phyloP scores from a whole-genome alignment of 2,113 vertebrate species.

The Sceloporus tristichus region DNA sequence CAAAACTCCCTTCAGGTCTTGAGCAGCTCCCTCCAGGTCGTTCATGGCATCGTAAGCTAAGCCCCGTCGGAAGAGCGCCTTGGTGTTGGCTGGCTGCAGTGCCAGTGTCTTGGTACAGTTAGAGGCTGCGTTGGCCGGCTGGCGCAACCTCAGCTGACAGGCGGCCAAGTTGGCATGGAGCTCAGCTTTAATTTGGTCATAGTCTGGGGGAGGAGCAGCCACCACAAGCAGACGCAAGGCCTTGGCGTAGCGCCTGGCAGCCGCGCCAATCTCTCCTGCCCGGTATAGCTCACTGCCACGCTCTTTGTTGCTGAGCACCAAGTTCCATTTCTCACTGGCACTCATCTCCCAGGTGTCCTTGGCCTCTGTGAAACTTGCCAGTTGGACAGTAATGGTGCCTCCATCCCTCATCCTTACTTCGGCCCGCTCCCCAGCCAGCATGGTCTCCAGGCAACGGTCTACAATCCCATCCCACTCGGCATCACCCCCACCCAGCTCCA shows the following conservation, averaged over 20 bases:
- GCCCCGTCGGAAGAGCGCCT: slow-evolving; percentile 89
- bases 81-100: slow-evolving; percentile 80
- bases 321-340: slow-evolving; percentile 78
- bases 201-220: slow-evolving; percentile 72
- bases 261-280: slow-evolving; percentile 83
- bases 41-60: slow-evolving; percentile 84
- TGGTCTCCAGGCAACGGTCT: slow-evolving; percentile 86
- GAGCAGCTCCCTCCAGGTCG: slow-evolving; percentile 83
- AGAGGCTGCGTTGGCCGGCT: slow-evolving; percentile 78
- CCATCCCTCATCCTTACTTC: slow-evolving; percentile 50
- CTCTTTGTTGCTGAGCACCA: slow-evolving; percentile 76
- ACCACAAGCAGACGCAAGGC: slow-evolving; percentile 86
- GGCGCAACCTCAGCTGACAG: slow-evolving; percentile 87
- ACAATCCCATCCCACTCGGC: slow-evolving; percentile 76
- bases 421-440: slow-evolving; percentile 80
- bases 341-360: slow-evolving; percentile 85
- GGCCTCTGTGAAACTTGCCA: slow-evolving; percentile 64
- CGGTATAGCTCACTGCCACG: slow-evolving; percentile 82
- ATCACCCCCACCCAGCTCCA: slow-evolving; percentile 82
- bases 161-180: slow-evolving; percentile 89
- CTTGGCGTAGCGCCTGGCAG: slow-evolving; percentile 83
- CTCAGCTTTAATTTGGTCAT: slow-evolving; percentile 74
- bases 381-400: slow-evolving; percentile 35
- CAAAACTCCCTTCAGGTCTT: slow-evolving; percentile 82
- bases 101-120: slow-evolving; percentile 83